Evolutionary conservation across 2,888 invertebrate genomes (phyloP), one percentile per base, ranked within the genome.

Genomic region (Lepidocyrtoides sp.): DNA sequence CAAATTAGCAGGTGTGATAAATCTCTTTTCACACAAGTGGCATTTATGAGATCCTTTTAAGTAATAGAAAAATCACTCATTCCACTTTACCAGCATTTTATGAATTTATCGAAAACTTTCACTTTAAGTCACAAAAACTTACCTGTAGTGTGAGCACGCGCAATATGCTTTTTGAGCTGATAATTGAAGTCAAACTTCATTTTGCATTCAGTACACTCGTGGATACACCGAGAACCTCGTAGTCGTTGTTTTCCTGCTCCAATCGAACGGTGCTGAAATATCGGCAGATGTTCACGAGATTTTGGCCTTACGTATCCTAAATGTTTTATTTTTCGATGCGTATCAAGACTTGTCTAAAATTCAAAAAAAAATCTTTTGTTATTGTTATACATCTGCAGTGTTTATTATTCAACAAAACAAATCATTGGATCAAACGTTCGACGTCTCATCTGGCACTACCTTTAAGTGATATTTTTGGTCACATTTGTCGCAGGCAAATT

Each of bases 391-490:
- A n/a, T n/a, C n/a, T n/a, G n/a, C n/a, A n/a, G n/a, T 17, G 2
- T 69, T 69, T 8, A 54, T 10, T 20, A 54, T n/a, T 54, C 14
- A 51, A n/a, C n/a, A n/a, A n/a, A n/a, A n/a, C n/a, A n/a, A n/a
- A n/a, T n/a, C n/a, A n/a, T n/a, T n/a, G n/a, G n/a, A 72, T 41
- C 14, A 12, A 57, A 57, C n/a, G n/a, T n/a, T n/a, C n/a, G n/a
- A n/a, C n/a, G n/a, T n/a, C n/a, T n/a, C n/a, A n/a, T n/a, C n/a
- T n/a, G n/a, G n/a, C n/a, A n/a, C n/a, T 7, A 82, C 89, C 72
- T 82, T 81, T n/a, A 89, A 29, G 17, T 89, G 82, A 20, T 82
- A 89, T 14, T 72, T 89, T 26, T 75, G 72, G 23, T 60, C 89
- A 48, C 89, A 89, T 10, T 41, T 17, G 23, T 82, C 72, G 44